These are phyloP conservation scores for Argyrosomus regius DNA, from an alignment of 2,797 vertebrate genomes.

Conservation along the genomic window DNA sequence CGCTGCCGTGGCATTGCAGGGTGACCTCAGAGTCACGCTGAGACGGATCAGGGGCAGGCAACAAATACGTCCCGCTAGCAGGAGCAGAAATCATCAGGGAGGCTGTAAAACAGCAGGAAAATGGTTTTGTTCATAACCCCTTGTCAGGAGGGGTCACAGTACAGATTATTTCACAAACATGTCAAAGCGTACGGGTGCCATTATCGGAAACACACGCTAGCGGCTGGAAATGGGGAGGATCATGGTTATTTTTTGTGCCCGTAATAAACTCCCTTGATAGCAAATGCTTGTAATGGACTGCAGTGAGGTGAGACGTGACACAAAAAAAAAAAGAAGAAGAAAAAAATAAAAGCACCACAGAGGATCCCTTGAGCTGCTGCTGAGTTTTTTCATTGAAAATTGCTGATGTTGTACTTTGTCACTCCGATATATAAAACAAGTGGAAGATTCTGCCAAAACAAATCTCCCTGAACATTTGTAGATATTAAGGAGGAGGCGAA, in stretches of 20 bases:
- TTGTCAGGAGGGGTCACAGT: constrained; percentile 48
- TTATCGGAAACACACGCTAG: constrained; percentile 31
- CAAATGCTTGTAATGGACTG: constrained; percentile 49
- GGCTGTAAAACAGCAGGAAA: constrained; percentile 60
- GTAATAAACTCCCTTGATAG: constrained; percentile 58
- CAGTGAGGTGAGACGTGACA: constrained; percentile 31
- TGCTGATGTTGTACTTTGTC: constrained; percentile 44
- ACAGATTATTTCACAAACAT: constrained; percentile 53
- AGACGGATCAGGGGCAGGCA: constrained; percentile 33
- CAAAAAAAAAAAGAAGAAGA: not conserved
- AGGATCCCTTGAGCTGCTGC: constrained; percentile 47
- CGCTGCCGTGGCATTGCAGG: constrained; percentile 11
- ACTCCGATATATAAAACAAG: constrained; percentile 18
- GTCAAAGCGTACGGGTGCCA: constrained; percentile 27
- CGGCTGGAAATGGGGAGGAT: constrained; percentile 27
- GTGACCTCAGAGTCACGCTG: constrained; percentile 46
- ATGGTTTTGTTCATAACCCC: constrained; percentile 55
- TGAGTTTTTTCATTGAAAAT: constrained; percentile 51
- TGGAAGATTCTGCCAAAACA: constrained; percentile 19
- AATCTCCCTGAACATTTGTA: constrained; percentile 34
- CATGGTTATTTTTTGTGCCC: not conserved
- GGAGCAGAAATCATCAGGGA: constrained; percentile 50
- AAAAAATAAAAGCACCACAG: constrained; percentile 28
- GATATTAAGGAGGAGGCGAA: constrained; percentile 34
- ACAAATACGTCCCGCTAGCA: constrained; percentile 32